These are phyloP conservation scores for Galaxias olidus DNA, from an alignment of 2,797 vertebrate genomes.

Conservation along the genomic window DNA sequence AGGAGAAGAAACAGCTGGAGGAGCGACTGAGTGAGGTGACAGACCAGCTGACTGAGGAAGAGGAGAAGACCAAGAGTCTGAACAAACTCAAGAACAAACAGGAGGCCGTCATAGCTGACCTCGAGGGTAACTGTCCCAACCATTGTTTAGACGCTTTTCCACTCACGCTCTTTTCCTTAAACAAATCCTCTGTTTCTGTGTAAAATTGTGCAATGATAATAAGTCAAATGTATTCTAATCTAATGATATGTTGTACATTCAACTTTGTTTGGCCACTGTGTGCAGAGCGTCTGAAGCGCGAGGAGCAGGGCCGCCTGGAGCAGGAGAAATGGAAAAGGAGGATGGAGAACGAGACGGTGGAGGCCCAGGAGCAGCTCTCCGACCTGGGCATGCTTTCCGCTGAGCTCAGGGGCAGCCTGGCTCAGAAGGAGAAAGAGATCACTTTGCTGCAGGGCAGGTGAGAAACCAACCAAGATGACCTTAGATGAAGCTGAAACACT, in stretches of 20 bases:
- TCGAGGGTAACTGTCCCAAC: conserved; percentile 78
- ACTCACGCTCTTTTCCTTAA: not conserved
- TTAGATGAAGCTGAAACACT: not conserved
- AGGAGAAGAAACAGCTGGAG: conserved; percentile 88
- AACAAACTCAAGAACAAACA: conserved; percentile 90
- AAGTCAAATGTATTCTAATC: too few species aligned
- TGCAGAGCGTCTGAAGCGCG: conserved; percentile 89
- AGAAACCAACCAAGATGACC: conserved; percentile 17
- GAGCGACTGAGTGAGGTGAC: conserved; percentile 85
- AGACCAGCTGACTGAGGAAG: conserved; percentile 85
- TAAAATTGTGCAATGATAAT: too few species aligned
- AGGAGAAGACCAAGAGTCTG: conserved; percentile 89
- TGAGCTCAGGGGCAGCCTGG: conserved; percentile 81
- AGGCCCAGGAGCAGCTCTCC: conserved; percentile 87
- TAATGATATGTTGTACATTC: not conserved
- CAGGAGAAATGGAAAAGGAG: conserved; percentile 88
- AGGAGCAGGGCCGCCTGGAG: conserved; percentile 88
- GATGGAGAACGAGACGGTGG: conserved; percentile 84
- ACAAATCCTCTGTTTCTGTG: not conserved
- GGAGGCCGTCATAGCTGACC: conserved; percentile 84
- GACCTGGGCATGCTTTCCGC: conserved; percentile 79
- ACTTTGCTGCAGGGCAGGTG: conserved; percentile 83
- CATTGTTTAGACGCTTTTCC: not conserved
- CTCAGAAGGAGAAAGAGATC: conserved; percentile 89
- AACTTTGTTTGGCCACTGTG: not conserved